A percentile compares a stretch with the other conserved stretches of the same genome.
Evolutionary conservation across 2,888 invertebrate genomes (phyloP).

Genomic region (Drosophila siamana): DNA sequence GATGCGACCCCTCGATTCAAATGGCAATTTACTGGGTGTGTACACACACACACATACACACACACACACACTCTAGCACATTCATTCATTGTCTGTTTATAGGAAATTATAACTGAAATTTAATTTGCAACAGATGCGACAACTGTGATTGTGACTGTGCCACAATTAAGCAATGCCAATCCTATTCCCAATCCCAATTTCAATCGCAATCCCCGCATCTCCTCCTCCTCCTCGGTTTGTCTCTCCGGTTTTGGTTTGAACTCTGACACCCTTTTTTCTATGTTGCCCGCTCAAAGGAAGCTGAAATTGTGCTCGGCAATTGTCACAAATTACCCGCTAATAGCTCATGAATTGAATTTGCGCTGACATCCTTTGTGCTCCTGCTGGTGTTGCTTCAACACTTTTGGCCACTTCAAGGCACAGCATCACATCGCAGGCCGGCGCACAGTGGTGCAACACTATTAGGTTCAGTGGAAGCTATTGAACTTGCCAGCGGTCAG

Average conservation of each 20-base stretch:
- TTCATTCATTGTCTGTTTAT: slow-evolving; percentile 62
- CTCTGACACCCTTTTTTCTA: slow-evolving; percentile 69
- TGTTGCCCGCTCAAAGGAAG: slow-evolving; percentile 30
- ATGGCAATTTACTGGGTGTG: slow-evolving; percentile 82
- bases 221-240: slow-evolving; percentile 13
- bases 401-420: slow-evolving; percentile 79
- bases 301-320: slow-evolving; percentile 57
- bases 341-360: slow-evolving; percentile 74
- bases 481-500: slow-evolving; percentile 29
- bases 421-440: slow-evolving; percentile 54
- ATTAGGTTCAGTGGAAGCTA: slow-evolving; percentile 9
- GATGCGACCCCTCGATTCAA: slow-evolving; percentile 73
- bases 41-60: slow-evolving; percentile 32
- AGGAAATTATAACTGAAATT: slow-evolving; percentile 82
- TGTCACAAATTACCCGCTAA: slow-evolving; percentile 82
- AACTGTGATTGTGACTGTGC: slow-evolving; percentile 45
- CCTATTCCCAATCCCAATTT: neutral
- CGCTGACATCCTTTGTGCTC: slow-evolving; percentile 39
- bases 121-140: slow-evolving; percentile 84
- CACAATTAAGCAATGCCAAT: slow-evolving; percentile 53
- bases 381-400: slow-evolving; percentile 52
- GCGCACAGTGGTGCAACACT: slow-evolving; percentile 60
- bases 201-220: neutral
- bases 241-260: slow-evolving; percentile 73
- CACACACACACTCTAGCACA: slow-evolving; percentile 16